Conservation (phyloP, 2,888 invertebrate species). For the Drosophila melanosoma region DNA sequence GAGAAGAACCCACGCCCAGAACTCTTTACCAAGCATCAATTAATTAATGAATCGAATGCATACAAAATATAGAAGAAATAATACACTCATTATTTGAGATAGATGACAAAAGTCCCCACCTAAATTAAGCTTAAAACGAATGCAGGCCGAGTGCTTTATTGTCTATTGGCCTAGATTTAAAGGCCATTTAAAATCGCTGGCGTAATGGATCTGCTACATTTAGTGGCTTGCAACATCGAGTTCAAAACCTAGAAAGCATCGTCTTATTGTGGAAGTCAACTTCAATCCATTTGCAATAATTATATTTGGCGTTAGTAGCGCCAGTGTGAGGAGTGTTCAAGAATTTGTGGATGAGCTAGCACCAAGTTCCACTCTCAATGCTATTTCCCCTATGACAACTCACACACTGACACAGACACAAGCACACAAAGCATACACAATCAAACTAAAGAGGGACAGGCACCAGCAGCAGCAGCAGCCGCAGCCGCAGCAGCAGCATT, state of each 20-base stretch:
- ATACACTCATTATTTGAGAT: neutral
- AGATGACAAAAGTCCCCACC: neutral
- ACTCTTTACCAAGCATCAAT: neutral
- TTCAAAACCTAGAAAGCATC: neutral
- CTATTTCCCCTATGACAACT: neutral
- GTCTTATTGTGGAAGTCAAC: neutral
- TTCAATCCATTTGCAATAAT: neutral
- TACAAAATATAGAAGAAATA: neutral
- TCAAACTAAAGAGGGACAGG: neutral
- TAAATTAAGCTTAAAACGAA: neutral
- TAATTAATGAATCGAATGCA: neutral
- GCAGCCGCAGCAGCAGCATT: conserved; percentile 2
- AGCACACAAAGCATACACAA: neutral
- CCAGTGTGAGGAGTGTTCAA: neutral
- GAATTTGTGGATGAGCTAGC: conserved; percentile 7
- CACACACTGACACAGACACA: conserved; percentile 8
- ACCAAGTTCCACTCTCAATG: conserved; percentile 4
- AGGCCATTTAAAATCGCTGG: neutral
- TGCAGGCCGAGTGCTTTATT: neutral
- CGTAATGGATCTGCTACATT: neutral
- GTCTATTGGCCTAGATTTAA: neutral
- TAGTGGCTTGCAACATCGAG: neutral
- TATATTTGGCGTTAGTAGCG: neutral
- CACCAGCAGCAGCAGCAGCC: neutral
- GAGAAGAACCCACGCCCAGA: neutral